phyloP scores from a whole-genome alignment of 2,113 vertebrate genomes.

The Otus sunia region DNA sequence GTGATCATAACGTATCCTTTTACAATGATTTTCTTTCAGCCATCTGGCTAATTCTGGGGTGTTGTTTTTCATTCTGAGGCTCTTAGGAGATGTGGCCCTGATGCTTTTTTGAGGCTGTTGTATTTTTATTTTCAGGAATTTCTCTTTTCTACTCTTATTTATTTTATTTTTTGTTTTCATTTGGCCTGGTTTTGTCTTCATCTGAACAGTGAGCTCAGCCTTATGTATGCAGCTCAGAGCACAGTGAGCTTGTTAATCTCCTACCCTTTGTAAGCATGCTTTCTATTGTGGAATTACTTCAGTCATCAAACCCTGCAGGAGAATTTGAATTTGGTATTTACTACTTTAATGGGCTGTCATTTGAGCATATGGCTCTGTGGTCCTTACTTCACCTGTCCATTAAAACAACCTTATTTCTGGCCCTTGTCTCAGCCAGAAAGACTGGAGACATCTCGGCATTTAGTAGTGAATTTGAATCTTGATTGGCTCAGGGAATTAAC shows the following conservation, averaged over 20 bases:
- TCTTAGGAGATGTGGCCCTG: neutral
- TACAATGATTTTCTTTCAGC: neutral
- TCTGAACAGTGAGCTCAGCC: neutral
- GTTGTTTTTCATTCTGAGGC: neutral
- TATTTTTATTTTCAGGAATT: neutral
- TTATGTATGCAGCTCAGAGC: neutral
- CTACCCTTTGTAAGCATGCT: neutral
- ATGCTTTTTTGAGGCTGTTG: neutral
- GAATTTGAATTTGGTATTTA: neutral
- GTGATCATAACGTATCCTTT: neutral
- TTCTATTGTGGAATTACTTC: neutral
- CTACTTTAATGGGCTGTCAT: neutral
- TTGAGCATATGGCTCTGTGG: neutral
- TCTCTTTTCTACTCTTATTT: neutral
- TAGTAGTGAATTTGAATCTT: neutral
- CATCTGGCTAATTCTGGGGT: neutral
- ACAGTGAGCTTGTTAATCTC: neutral
- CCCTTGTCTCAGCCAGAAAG: neutral
- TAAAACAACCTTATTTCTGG: neutral
- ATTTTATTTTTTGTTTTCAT: neutral
- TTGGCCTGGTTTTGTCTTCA: neutral
- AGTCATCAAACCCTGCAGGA: neutral
- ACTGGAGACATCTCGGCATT: neutral
- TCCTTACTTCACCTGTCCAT: neutral
- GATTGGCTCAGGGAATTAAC: neutral